Evolutionary conservation across 2,113 vertebrate genomes (phyloP).

Genomic region (Polypterus bichir): DNA sequence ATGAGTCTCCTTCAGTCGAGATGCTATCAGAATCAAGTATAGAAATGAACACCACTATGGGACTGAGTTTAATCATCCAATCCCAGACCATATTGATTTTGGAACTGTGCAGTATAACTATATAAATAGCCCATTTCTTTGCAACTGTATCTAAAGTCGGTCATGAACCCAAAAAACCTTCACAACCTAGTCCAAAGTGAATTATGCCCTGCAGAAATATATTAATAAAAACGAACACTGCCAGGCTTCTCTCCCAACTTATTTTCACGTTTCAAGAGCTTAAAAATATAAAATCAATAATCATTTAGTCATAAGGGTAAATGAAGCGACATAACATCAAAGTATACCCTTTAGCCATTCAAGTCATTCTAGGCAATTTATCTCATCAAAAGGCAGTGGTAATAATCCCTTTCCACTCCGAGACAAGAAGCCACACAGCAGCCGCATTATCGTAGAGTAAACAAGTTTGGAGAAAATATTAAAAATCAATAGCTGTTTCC

Average conservation of each 20-base stretch:
- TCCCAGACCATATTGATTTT: slow-evolving; percentile 75
- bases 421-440: slow-evolving; percentile 60
- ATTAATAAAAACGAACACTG: slow-evolving; percentile 72
- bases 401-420: slow-evolving; percentile 65
- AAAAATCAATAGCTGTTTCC: slow-evolving; percentile 86
- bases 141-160: slow-evolving; percentile 61
- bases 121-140: slow-evolving; percentile 76
- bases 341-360: slow-evolving; percentile 75
- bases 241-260: slow-evolving; percentile 58
- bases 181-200: slow-evolving; percentile 59
- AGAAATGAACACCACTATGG: slow-evolving; percentile 64
- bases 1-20: slow-evolving; percentile 51
- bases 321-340: slow-evolving; percentile 80
- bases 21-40: slow-evolving; percentile 46
- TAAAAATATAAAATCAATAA: slow-evolving; percentile 91
- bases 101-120: slow-evolving; percentile 69
- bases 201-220: slow-evolving; percentile 78
- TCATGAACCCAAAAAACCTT: slow-evolving; percentile 67
- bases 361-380: slow-evolving; percentile 71
- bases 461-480: slow-evolving; percentile 77
- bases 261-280: slow-evolving; percentile 74
- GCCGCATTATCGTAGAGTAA: slow-evolving; percentile 70
- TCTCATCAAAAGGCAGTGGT: slow-evolving; percentile 68
- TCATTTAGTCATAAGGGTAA: slow-evolving; percentile 90
- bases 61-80: slow-evolving; percentile 71